Evolutionary conservation across 2,888 invertebrate genomes (phyloP), one percentile per base, ranked within the genome.

Genomic region (Amiota communis): DNA sequence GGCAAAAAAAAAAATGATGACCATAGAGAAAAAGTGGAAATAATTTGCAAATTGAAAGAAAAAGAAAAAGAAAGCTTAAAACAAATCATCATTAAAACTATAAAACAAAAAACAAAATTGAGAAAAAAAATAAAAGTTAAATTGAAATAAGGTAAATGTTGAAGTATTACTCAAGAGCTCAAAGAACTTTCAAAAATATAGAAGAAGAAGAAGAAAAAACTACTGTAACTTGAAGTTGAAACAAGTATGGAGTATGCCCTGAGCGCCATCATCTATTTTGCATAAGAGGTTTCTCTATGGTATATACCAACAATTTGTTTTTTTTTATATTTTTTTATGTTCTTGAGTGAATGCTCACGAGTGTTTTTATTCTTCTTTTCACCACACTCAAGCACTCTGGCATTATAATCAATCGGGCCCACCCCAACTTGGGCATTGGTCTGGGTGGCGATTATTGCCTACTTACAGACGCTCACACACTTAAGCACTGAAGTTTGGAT

Each of bases 171-270:
- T 59, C 59, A 20, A 59, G 20, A 15, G 10, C 12, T 15, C 6
- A 53, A 53, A 53, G 13, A 53, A 53, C 12, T 36, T 36, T 36
- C 36, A 36, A 36, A 36, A 36, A 36, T 36, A 6, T 36, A 36
- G 36, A 6, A 36, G 2, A 53, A 53, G n/a, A 51, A 8, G 53
- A 8, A 8, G 15, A 53, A 53, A 53, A 53, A 53, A 53, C 46
- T 65, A 47, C 46, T 10, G 76, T 71, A 72, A 72, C 67, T 70
- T 77, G 72, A 77, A 77, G 71, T 36, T 36, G 36, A 36, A 36
- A 36, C 36, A 36, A 36, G 36, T 36, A 36, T 36, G 36, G 36
- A 36, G 36, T 36, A 36, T 36, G 36, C 36, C 36, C 36, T 36
- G 36, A 36, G 36, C 36, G 2, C 36, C 36, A 36, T 36, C 36